phyloP scores from a whole-genome alignment of 2,888 invertebrate genomes.

The Altica lythri region DNA sequence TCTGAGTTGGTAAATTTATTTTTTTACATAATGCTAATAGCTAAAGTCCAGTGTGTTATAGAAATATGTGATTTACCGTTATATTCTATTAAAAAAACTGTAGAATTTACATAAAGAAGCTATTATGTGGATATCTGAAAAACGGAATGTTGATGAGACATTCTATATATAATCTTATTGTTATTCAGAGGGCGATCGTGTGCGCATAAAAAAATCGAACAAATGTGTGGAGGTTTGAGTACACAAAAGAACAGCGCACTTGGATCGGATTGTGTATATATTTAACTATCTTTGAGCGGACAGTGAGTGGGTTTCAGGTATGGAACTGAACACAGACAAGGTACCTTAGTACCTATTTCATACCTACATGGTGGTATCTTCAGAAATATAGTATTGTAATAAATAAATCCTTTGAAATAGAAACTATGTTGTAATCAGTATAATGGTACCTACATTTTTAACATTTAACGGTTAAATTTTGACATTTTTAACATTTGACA shows the following conservation, averaged over 20 bases:
- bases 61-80: no score
- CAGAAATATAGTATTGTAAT: no score
- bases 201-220: background rate
- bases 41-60: no score
- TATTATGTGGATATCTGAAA: no score
- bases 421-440: background rate
- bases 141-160: background rate
- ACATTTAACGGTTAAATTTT: no score
- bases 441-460: background rate
- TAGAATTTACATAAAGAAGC: no score
- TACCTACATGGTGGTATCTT: constrained; percentile 3
- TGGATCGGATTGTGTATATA: background rate
- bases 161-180: background rate
- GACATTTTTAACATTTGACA: no score
- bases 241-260: constrained; percentile 10
- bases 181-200: background rate
- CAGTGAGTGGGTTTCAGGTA: constrained; percentile 2
- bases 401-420: no score
- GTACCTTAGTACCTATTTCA: background rate
- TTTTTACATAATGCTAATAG: no score
- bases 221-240: constrained; percentile 14
- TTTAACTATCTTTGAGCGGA: background rate
- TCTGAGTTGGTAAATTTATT: no score
- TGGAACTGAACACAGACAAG: constrained; percentile 5
- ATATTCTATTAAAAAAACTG: no score